Conservation (phyloP, 2,888 invertebrate genomes). For the Parochlus steinenii region DNA sequence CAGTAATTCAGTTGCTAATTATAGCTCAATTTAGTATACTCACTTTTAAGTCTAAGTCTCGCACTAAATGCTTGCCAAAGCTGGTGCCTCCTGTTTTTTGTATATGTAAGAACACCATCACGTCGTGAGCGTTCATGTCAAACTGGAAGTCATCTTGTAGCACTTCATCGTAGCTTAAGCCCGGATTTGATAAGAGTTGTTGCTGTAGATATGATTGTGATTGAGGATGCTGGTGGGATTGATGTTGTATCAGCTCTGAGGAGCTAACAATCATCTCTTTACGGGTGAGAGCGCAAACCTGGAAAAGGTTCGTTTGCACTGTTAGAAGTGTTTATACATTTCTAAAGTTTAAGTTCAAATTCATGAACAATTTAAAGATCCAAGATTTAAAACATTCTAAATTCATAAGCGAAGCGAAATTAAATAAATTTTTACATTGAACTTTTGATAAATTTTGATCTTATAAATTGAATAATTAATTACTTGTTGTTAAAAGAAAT, state of each 20-base stretch:
- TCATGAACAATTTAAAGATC: too few species aligned
- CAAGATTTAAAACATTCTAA: too few species aligned
- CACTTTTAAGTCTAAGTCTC: conserved; percentile 71
- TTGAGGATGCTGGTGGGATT: conserved; percentile 25
- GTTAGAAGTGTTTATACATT: too few species aligned
- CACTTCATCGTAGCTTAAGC: conserved; percentile 72
- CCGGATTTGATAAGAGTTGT: conserved; percentile 37
- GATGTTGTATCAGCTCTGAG: conserved; percentile 25
- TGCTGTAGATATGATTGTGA: conserved; percentile 18
- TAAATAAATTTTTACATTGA: too few species aligned
- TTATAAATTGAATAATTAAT: too few species aligned
- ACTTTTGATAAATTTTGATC: too few species aligned
- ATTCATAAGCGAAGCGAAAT: too few species aligned
- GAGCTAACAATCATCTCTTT: conserved; percentile 21
- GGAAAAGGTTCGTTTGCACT: too few species aligned
- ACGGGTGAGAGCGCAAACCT: too few species aligned
- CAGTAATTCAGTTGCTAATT: conserved; percentile 2
- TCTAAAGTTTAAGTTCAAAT: too few species aligned
- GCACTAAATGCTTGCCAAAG: conserved; percentile 91
- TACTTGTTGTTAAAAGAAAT: too few species aligned
- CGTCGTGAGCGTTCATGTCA: conserved; percentile 85
- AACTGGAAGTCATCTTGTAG: conserved; percentile 75
- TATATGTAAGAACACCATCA: conserved; percentile 89
- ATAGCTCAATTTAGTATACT: conserved; percentile 15
- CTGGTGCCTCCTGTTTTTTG: conserved; percentile 98